Percentiles rank a stretch among this genome's conserved stretches.
Evolutionary conservation across 2,797 vertebrate genomes (phyloP).

Genomic region (Holocentrus rufus): DNA sequence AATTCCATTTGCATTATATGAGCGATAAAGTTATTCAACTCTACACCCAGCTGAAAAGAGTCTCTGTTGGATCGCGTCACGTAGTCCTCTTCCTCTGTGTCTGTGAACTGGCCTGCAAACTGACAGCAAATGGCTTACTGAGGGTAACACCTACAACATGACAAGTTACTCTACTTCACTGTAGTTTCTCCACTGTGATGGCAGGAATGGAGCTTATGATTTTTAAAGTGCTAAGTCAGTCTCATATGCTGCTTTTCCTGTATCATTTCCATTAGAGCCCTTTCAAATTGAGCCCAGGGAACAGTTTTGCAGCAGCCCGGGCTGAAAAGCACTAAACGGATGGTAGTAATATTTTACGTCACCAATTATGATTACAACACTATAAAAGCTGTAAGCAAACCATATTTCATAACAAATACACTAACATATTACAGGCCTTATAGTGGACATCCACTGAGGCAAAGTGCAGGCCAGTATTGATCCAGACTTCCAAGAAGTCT

Average conservation of each 20-base stretch:
- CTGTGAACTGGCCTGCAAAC: slow-evolving; percentile 5
- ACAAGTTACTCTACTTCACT: not conserved
- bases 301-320: not conserved
- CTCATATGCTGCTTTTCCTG: not conserved
- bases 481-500: slow-evolving; percentile 31
- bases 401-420: not conserved
- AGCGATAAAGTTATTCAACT: slow-evolving; percentile 31
- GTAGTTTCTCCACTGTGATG: not conserved
- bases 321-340: not conserved
- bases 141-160: not conserved
- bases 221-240: not conserved
- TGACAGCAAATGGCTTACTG: slow-evolving; percentile 9
- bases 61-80: slow-evolving; percentile 15
- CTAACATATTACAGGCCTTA: not conserved
- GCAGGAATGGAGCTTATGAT: not conserved
- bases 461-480: not conserved
- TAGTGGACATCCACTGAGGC: not conserved
- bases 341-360: not conserved
- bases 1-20: slow-evolving; percentile 41
- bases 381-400: not conserved
- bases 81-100: slow-evolving; percentile 12
- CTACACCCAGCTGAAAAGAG: slow-evolving; percentile 19
- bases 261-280: not conserved
- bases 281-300: not conserved
- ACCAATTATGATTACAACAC: not conserved